These are phyloP conservation scores for Axea sp. DNA, from an alignment of 2,888 invertebrate species.

Conservation along the genomic window DNA sequence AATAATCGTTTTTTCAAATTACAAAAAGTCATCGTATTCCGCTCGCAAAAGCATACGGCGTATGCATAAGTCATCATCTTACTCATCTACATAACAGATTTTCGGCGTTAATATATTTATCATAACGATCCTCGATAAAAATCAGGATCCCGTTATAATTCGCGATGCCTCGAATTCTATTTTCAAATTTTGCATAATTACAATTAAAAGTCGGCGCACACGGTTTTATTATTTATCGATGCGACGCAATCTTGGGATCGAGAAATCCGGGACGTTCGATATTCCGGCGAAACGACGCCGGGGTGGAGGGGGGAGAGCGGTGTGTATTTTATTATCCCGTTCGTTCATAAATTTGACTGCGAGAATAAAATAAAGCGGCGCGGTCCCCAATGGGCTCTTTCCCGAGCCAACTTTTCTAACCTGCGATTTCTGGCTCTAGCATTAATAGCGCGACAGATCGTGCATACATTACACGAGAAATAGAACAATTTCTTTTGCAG, in stretches of 20 bases:
- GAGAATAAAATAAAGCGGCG: conserved; percentile 73
- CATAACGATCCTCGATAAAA: too few species aligned
- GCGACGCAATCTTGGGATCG: conserved; percentile 67
- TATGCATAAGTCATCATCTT: too few species aligned
- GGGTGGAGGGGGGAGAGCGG: too few species aligned
- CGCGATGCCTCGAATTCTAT: not conserved
- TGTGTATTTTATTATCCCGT: conserved; percentile 76
- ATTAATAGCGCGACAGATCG: conserved; percentile 51
- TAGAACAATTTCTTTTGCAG: conserved; percentile 44
- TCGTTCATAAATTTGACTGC: conserved; percentile 76
- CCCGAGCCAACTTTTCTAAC: conserved; percentile 46
- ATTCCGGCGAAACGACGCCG: conserved; percentile 65
- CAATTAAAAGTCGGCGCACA: conserved; percentile 49
- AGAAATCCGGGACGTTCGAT: conserved; percentile 66
- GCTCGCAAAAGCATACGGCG: too few species aligned
- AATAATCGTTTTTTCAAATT: too few species aligned
- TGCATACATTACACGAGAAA: conserved; percentile 48
- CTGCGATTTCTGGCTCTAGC: conserved; percentile 17
- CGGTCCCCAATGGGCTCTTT: conserved; percentile 39
- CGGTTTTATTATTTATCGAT: conserved; percentile 70
- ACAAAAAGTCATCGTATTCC: too few species aligned
- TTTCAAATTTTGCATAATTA: conserved; percentile 26
- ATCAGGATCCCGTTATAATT: not conserved
- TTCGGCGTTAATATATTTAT: too few species aligned
- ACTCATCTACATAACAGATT: too few species aligned